These are phyloP conservation scores for Chlorodrepanis virens DNA, from an alignment of 2,113 vertebrate genomes.

Conservation along the genomic window DNA sequence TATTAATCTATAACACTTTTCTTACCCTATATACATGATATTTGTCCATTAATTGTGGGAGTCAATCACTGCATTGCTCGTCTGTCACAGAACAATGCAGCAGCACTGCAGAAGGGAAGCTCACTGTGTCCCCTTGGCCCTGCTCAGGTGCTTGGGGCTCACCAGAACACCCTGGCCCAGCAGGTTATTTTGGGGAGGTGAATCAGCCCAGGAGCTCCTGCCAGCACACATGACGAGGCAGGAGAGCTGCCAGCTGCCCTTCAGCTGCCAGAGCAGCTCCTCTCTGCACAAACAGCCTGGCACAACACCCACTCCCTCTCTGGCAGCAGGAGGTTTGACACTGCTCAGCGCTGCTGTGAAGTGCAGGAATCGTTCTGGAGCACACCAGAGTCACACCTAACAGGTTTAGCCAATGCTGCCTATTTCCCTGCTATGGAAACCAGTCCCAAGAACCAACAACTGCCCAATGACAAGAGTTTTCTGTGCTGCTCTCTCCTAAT, in stretches of 20 bases:
- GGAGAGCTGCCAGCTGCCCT: conserved; percentile 21
- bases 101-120: neutral
- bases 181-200: neutral
- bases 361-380: neutral
- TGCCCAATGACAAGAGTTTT: neutral
- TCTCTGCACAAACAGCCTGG: neutral
- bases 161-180: neutral
- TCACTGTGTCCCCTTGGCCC: neutral
- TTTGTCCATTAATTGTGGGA: no score
- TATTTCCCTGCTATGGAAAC: conserved; percentile 54
- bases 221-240: neutral
- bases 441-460: conserved; percentile 34
- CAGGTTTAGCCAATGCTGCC: conserved; percentile 29
- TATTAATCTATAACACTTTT: no score
- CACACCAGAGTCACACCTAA: neutral
- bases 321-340: neutral
- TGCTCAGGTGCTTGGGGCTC: neutral
- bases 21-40: no score
- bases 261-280: neutral
- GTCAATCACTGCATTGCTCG: no score
- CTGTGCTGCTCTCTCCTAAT: conserved; percentile 1
- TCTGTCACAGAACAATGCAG: accelerated
- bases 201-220: neutral
- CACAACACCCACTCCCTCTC: neutral
- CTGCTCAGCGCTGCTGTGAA: neutral